Evolutionary conservation across 1,140 invertebrate genomes (phyloP).

Genomic region (Oppia nitens): DNA sequence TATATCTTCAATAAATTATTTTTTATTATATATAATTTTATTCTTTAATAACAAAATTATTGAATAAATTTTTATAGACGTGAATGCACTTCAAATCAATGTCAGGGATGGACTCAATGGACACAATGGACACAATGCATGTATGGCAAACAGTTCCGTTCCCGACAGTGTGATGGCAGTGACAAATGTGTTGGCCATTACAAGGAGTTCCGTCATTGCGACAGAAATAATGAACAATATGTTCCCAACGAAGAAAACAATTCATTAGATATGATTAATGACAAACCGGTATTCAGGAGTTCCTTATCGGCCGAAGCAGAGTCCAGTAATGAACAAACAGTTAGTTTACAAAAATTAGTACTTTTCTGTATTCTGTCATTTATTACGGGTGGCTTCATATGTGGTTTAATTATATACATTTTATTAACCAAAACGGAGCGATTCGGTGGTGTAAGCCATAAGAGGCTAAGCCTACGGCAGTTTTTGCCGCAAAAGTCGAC

Average conservation of each 20-base stretch:
- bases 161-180: background rate
- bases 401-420: background rate
- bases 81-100: constrained; percentile 1
- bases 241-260: background rate
- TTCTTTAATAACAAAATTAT: background rate
- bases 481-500: background rate
- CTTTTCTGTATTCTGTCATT: background rate
- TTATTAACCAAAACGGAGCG: background rate
- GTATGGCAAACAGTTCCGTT: background rate
- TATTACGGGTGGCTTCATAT: background rate
- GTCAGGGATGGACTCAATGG: constrained; percentile 1
- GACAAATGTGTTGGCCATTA: constrained; percentile 7
- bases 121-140: constrained; percentile 5
- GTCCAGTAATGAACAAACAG: background rate
- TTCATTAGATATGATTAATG: background rate
- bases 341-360: background rate
- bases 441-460: background rate
- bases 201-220: constrained; percentile 2
- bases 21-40: background rate
- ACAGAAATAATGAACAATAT: background rate
- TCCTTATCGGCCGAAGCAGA: background rate
- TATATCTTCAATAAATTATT: background rate
- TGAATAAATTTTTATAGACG: background rate
- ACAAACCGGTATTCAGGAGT: background rate
- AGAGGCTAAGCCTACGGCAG: background rate